phyloP scores from a whole-genome alignment of 2,888 invertebrate genomes.

The Macaria notata region DNA sequence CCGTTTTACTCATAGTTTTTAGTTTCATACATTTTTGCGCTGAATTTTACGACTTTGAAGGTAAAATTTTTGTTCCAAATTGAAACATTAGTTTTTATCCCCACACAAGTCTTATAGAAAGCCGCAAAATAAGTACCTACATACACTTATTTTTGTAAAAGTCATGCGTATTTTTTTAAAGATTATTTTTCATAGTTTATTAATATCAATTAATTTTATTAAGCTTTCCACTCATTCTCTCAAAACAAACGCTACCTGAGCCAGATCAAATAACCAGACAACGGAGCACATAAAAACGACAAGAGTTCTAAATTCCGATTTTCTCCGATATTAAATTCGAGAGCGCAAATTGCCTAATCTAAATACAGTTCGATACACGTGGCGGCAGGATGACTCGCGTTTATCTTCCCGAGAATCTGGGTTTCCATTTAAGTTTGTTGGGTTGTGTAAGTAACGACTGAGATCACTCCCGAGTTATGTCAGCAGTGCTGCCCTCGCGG shows the following conservation, averaged over 20 bases:
- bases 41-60: conserved; percentile 7
- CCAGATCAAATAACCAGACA: conserved; percentile 22
- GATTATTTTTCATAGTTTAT: too few relatives aligned
- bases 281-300: conserved; percentile 18
- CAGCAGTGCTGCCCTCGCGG: conserved; percentile 34
- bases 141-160: too few relatives aligned
- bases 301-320: conserved; percentile 12
- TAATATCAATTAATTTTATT: too few relatives aligned
- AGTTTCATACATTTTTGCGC: conserved; percentile 21
- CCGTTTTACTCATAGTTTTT: conserved; percentile 21
- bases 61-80: background rate
- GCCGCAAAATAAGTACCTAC: too few relatives aligned
- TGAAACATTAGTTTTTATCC: too few relatives aligned
- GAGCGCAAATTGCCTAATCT: conserved; percentile 35
- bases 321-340: conserved; percentile 28
- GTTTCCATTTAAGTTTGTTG: conserved; percentile 62
- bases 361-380: conserved; percentile 39
- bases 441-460: conserved; percentile 49
- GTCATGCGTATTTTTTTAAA: too few relatives aligned
- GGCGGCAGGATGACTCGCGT: conserved; percentile 38
- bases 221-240: too few relatives aligned
- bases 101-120: too few relatives aligned
- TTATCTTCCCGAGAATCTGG: conserved; percentile 52
- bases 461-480: conserved; percentile 50
- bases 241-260: background rate